phyloP scores from a whole-genome alignment of 2,113 vertebrate genomes.

The Echinops telfairi region DNA sequence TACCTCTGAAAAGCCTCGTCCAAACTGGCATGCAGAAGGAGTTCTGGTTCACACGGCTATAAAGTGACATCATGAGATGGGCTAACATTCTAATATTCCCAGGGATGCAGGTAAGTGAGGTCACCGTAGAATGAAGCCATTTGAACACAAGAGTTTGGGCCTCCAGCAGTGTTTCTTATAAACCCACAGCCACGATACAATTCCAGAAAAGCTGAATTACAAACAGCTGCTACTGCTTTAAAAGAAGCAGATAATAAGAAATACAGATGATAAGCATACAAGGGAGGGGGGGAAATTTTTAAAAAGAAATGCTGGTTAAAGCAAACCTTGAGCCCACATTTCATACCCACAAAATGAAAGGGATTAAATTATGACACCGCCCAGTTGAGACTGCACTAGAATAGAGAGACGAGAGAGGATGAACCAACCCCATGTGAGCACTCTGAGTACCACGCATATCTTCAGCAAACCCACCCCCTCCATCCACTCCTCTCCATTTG shows the following conservation, averaged over 20 bases:
- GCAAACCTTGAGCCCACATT: constrained; percentile 45
- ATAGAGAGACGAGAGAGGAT: neutral
- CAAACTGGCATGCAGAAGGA: constrained; percentile 12
- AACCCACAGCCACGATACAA: neutral
- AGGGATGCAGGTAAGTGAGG: neutral
- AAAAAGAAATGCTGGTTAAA: constrained; percentile 31
- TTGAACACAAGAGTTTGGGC: too few species aligned
- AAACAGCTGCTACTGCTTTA: constrained; percentile 38
- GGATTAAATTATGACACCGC: constrained; percentile 7
- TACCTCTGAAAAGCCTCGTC: constrained; percentile 3
- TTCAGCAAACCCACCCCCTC: neutral
- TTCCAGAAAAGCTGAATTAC: constrained; percentile 31
- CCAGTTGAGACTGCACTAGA: neutral
- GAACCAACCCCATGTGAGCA: neutral
- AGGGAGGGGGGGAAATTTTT: too few species aligned
- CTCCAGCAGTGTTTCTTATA: neutral
- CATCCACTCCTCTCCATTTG: neutral
- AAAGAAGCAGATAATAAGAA: constrained; percentile 51
- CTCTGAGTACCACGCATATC: neutral
- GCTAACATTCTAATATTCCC: neutral
- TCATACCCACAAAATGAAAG: constrained; percentile 23
- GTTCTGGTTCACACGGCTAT: neutral
- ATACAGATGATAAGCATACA: constrained; percentile 34
- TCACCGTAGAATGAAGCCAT: neutral
- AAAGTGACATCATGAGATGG: neutral